Evolutionary conservation across 2,113 vertebrate genomes (phyloP).

Genomic region (Gulo gulo): DNA sequence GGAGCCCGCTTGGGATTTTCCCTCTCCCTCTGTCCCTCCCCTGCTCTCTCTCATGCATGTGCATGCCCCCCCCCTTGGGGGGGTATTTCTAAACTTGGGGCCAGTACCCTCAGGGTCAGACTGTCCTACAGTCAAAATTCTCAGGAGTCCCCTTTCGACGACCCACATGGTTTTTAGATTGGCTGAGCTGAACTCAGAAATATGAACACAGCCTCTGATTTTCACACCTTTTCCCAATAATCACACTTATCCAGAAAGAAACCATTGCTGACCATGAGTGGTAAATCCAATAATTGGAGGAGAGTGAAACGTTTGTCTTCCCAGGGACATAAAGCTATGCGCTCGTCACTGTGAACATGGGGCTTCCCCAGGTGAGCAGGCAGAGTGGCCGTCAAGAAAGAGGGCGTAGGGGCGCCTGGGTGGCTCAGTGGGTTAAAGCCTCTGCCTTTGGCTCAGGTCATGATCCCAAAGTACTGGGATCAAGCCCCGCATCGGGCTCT

Average conservation of each 20-base stretch:
- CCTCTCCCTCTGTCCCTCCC: no score
- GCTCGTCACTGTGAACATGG: background rate
- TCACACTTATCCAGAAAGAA: slow-evolving; percentile 13
- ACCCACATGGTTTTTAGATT: background rate
- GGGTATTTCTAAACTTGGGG: background rate
- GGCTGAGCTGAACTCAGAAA: background rate
- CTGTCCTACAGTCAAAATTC: background rate
- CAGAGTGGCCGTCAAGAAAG: background rate
- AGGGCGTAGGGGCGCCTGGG: fast-evolving
- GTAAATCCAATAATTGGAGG: slow-evolving; percentile 32
- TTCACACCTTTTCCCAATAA: slow-evolving; percentile 58
- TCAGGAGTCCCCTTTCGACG: background rate
- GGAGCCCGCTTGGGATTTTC: background rate
- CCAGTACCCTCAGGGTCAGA: background rate
- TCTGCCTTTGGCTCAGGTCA: no score
- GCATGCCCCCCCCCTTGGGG: no score
- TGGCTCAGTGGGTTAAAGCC: no score
- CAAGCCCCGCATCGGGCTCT: no score
- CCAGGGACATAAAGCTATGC: background rate
- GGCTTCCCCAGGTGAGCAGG: background rate
- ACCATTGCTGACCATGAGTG: slow-evolving; percentile 37
- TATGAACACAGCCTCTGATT: background rate
- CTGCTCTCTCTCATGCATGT: background rate
- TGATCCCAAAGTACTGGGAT: no score
- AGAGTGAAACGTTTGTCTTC: slow-evolving; percentile 47